Percentiles rank a stretch among this genome's conserved stretches.
phyloP scores from a whole-genome alignment of 2,797 vertebrate genomes.

The Spondyliosoma cantharus region DNA sequence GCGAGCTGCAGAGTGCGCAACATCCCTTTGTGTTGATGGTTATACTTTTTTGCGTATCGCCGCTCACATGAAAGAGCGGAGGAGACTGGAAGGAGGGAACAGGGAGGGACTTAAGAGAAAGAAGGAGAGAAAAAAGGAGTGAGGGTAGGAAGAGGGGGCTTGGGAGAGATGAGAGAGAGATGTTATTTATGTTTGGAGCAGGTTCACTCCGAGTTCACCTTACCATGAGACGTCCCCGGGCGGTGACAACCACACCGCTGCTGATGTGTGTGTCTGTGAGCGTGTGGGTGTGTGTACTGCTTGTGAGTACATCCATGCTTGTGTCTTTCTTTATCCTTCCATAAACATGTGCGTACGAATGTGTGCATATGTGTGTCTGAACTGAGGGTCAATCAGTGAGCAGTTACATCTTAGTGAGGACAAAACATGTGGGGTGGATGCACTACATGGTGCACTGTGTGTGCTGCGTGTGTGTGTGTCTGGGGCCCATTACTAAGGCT shows the following conservation, averaged over 20 bases:
- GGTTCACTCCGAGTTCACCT: constrained; percentile 89
- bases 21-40: constrained; percentile 51
- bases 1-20: constrained; percentile 17
- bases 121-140: constrained; percentile 42
- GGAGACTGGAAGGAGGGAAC: constrained; percentile 46
- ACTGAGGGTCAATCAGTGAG: constrained; percentile 69
- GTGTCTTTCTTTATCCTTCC: constrained; percentile 57
- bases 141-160: constrained; percentile 55
- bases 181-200: constrained; percentile 85
- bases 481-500: constrained; percentile 75
- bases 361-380: constrained; percentile 57
- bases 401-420: constrained; percentile 69
- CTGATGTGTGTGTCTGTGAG: constrained; percentile 59
- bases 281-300: constrained; percentile 31
- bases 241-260: constrained; percentile 73
- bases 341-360: constrained; percentile 51
- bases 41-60: constrained; percentile 52
- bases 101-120: constrained; percentile 46
- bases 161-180: constrained; percentile 74
- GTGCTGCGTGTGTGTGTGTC: constrained; percentile 53
- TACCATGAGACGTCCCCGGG: constrained; percentile 85
- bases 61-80: constrained; percentile 58
- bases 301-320: constrained; percentile 26
- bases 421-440: constrained; percentile 47
- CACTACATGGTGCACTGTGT: constrained; percentile 52